A percentile compares a stretch with the other conserved stretches of the same genome.
Conservation (phyloP, 2,888 invertebrate genomes). For the Sclerodermus sp. region DNA sequence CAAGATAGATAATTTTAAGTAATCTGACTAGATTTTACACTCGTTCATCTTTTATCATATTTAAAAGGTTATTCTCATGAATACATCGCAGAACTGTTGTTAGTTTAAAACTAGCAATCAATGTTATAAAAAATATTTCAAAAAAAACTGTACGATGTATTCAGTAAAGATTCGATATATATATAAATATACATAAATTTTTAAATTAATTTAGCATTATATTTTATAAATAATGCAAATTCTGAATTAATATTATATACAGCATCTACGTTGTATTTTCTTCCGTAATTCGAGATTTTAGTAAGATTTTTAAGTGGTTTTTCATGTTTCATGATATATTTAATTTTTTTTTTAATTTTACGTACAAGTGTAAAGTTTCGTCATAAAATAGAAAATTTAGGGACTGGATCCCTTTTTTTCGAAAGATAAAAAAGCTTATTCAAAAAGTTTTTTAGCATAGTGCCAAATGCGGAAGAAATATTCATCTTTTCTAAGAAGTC, state of each 20-base stretch:
- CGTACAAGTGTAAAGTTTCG: neutral
- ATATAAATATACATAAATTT: neutral
- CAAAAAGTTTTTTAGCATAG: constrained; percentile 81
- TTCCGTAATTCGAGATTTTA: too few species aligned
- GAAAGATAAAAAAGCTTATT: constrained; percentile 61
- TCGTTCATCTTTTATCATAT: constrained; percentile 30
- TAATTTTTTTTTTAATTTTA: neutral
- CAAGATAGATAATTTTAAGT: constrained; percentile 14
- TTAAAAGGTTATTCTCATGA: constrained; percentile 11
- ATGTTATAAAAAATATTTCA: constrained; percentile 2
- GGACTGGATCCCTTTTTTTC: too few species aligned
- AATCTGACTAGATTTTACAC: constrained; percentile 45
- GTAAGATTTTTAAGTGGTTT: neutral
- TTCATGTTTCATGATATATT: neutral
- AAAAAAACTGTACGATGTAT: neutral
- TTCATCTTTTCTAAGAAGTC: constrained; percentile 82
- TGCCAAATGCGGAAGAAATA: constrained; percentile 96
- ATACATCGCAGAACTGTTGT: constrained; percentile 2
- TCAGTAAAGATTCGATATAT: neutral
- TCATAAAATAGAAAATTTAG: constrained; percentile 14
- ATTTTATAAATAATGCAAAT: too few species aligned
- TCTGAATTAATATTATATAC: too few species aligned
- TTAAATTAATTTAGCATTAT: neutral
- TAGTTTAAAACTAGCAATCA: constrained; percentile 10
- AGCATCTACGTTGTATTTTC: too few species aligned